Evolutionary conservation across 2,888 invertebrate species (phyloP), one percentile per base, ranked within the genome.

Genomic region (Eupelmus urozonus): DNA sequence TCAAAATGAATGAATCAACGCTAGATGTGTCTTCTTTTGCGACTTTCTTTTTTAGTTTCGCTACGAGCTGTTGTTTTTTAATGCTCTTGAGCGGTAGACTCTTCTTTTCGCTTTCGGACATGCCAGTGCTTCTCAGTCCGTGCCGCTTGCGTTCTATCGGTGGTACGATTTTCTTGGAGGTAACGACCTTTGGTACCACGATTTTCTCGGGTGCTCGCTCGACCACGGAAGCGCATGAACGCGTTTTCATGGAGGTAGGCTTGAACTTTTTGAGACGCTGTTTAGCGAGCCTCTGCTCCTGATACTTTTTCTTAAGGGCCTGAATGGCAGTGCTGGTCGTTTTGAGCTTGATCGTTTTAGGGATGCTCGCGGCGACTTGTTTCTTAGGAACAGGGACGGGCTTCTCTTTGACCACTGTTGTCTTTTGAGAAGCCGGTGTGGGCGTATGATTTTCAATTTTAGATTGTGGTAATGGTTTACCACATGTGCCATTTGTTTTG

Each of bases 221-320:
- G 2, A 86, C 83, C 1, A 34, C 60, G 0, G 16, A 34, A 11
- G 69, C 65, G 51, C 88, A 82, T 0, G 92, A 91, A 77, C 92
- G 90, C 5, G 92, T 92, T 81, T 91, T 87, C 82, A 92, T 91
- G 45, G 91, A 85, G 7, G 81, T 83, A 0, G 88, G 84, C 71
- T 87, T 88, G 7, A 88, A 84, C 78, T 88, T 89, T 49, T 87
- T 86, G 5, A 89, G 85, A 57, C 87, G 82, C 40, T 89, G 88
- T 83, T 93, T 93, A 1, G 92, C 92, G 84, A 93, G 89, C 82
- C 92, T 91, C 84, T 93, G 93, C 80, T 92, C 92, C 83, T 92
- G 92, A 84, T 93, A 92, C 84, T 93, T 93, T 82, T 92, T 91
- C 75, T 92, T 91, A 25, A 93, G 85, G 16, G 92, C 92, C 85